Conservation (phyloP, 2,797 vertebrate genomes). For the Mycteria americana region DNA sequence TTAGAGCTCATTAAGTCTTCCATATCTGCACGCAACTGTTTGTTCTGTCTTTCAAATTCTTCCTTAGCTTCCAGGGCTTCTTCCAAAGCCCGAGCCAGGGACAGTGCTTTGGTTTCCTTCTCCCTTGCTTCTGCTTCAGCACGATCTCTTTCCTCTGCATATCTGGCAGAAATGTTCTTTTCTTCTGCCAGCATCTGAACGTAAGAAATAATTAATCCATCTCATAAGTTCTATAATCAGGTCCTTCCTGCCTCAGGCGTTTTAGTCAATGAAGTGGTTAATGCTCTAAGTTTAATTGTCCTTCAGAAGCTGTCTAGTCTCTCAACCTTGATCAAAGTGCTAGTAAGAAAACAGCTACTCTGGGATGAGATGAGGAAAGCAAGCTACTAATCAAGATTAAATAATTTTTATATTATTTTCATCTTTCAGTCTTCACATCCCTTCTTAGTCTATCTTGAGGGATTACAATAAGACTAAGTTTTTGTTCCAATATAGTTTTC, state of each 20-base stretch:
- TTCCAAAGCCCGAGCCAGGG: conserved; percentile 79
- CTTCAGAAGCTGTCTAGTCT: not conserved
- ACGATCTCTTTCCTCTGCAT: conserved; percentile 82
- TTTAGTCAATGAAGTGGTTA: not conserved
- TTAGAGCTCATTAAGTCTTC: conserved; percentile 86
- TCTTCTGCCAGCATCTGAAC: conserved; percentile 83
- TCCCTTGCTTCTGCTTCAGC: conserved; percentile 84
- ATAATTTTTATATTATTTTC: not conserved
- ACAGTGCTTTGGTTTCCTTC: conserved; percentile 84
- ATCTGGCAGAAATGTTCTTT: conserved; percentile 82
- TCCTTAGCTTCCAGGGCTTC: conserved; percentile 84
- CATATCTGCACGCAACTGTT: conserved; percentile 84
- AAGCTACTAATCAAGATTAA: not conserved
- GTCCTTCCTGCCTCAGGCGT: not conserved
- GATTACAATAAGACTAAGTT: not conserved
- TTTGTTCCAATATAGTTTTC: not conserved
- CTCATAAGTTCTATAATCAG: not conserved
- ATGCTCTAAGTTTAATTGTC: not conserved
- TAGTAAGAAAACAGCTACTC: not conserved
- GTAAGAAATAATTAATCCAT: not conserved
- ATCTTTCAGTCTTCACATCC: not conserved
- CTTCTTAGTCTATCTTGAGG: not conserved
- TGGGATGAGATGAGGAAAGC: not conserved
- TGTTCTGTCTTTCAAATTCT: conserved; percentile 83
- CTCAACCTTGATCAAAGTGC: not conserved